A percentile compares a stretch with the other conserved stretches of the same genome.
Evolutionary conservation across 2,888 invertebrate genomes (phyloP).

Genomic region (Drosophila monieri): DNA sequence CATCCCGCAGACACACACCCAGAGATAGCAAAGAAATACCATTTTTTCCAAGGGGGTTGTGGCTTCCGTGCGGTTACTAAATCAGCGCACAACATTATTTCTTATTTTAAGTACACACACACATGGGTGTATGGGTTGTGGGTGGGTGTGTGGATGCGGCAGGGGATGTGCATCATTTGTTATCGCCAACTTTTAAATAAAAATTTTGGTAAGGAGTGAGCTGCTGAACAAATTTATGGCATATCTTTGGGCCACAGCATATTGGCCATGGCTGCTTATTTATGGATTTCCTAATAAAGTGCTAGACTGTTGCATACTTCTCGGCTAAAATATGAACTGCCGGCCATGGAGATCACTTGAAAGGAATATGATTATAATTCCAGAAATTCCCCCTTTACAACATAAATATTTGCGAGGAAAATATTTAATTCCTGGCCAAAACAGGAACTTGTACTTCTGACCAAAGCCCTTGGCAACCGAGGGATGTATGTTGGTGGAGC

Average conservation of each 20-base stretch:
- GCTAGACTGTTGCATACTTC: slow-evolving; percentile 44
- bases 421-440: slow-evolving; percentile 49
- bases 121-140: slow-evolving; percentile 16
- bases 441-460: slow-evolving; percentile 2
- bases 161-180: slow-evolving; percentile 77
- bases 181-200: slow-evolving; percentile 81
- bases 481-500: slow-evolving; percentile 51
- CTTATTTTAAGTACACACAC: slow-evolving; percentile 61
- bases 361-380: not conserved
- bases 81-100: slow-evolving; percentile 77
- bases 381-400: slow-evolving; percentile 1
- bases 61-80: slow-evolving; percentile 58
- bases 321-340: slow-evolving; percentile 9
- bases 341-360: not conserved
- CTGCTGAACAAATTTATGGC: slow-evolving; percentile 59
- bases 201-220: slow-evolving; percentile 53
- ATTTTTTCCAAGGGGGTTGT: not conserved
- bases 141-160: slow-evolving; percentile 13
- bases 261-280: slow-evolving; percentile 61
- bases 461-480: not conserved
- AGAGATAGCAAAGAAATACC: slow-evolving; percentile 21
- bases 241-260: slow-evolving; percentile 57
- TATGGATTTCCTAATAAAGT: slow-evolving; percentile 58
- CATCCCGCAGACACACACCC: slow-evolving; percentile 31
- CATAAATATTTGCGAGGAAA: slow-evolving; percentile 59